phyloP scores from a whole-genome alignment of 2,797 vertebrate genomes.

The Peromyscus attwateri region DNA sequence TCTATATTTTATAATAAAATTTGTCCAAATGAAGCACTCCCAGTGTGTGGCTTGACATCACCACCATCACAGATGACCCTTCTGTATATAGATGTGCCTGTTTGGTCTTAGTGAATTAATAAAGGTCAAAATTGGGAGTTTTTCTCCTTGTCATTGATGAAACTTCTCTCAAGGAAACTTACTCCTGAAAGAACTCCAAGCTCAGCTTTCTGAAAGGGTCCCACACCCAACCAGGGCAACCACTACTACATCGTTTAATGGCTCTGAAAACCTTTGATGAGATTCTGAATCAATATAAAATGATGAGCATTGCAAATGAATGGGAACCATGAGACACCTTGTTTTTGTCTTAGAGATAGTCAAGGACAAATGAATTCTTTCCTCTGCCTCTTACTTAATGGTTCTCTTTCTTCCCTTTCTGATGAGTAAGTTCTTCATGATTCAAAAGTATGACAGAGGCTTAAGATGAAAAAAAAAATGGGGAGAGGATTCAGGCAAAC shows the following conservation, averaged over 20 bases:
- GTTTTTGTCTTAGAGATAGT: conserved; percentile 53
- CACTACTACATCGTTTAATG: conserved; percentile 24
- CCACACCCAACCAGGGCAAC: not conserved
- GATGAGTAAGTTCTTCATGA: not conserved
- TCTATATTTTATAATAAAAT: not conserved
- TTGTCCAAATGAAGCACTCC: not conserved
- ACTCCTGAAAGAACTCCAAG: conserved; percentile 1
- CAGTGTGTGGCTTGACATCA: not conserved
- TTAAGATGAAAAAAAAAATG: not conserved
- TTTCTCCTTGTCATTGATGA: not conserved
- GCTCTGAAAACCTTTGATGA: conserved; percentile 27
- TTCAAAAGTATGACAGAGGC: not conserved
- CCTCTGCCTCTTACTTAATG: not conserved
- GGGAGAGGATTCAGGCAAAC: not conserved
- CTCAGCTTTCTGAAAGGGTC: conserved; percentile 9
- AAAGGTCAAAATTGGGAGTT: not conserved
- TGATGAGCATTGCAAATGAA: not conserved
- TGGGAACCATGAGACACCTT: not conserved
- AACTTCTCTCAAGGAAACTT: not conserved
- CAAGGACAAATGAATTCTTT: not conserved
- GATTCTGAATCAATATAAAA: conserved; percentile 26
- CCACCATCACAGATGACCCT: not conserved
- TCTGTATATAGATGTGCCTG: not conserved
- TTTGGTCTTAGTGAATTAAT: not conserved
- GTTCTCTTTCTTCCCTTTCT: not conserved